phyloP scores from a whole-genome alignment of 1,140 invertebrate species.

The Drosophila seguyi region DNA sequence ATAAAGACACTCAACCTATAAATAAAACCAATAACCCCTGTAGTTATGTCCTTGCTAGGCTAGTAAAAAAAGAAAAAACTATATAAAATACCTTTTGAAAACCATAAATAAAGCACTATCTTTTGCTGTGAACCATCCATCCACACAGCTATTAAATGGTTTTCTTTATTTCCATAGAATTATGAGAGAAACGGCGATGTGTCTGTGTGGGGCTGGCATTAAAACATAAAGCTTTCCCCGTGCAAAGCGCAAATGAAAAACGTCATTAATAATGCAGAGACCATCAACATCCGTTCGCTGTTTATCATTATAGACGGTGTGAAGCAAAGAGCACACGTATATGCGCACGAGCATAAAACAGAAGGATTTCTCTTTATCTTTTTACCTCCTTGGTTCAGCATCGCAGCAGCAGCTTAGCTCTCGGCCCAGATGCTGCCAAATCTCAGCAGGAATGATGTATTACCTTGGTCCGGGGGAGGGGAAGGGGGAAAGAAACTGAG shows the following conservation, averaged over 20 bases:
- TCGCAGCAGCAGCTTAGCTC: conserved; percentile 19
- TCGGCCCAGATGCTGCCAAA: conserved; percentile 57
- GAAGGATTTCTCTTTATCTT: conserved; percentile 58
- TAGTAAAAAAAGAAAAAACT: background rate
- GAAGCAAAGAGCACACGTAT: conserved; percentile 37
- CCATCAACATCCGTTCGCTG: conserved; percentile 76
- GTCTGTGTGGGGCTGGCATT: conserved; percentile 32
- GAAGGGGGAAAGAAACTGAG: background rate
- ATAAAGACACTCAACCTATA: too few species aligned
- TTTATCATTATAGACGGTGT: conserved; percentile 73
- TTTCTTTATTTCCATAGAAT: conserved; percentile 24
- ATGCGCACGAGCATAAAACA: conserved; percentile 52
- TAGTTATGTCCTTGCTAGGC: background rate
- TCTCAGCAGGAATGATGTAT: conserved; percentile 74
- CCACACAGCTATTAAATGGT: conserved; percentile 31
- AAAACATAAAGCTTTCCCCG: conserved; percentile 60
- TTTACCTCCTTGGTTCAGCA: conserved; percentile 4
- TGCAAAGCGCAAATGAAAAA: conserved; percentile 76
- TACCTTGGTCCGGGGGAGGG: conserved; percentile 35
- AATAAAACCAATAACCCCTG: conserved; percentile 1
- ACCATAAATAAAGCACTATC: conserved; percentile 4
- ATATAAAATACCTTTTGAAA: background rate
- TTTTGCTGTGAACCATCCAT: background rate
- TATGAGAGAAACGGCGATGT: conserved; percentile 22
- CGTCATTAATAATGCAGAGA: conserved; percentile 81